Evolutionary conservation across 2,888 invertebrate species (phyloP), one percentile per base, ranked within the genome.

Genomic region (Pteria penguin): DNA sequence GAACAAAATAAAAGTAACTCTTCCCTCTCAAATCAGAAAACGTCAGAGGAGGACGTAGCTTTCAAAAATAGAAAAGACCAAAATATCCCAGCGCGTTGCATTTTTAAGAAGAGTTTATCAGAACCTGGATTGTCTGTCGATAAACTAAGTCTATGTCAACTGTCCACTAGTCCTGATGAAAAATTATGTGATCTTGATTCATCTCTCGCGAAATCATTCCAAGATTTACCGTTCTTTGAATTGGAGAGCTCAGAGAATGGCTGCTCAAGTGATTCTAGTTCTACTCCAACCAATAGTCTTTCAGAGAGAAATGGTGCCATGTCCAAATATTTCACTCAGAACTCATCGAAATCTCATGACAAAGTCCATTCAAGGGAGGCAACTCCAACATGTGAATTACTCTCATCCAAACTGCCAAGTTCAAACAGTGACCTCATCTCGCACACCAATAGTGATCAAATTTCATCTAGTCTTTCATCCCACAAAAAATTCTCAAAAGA

Each of bases 231-330:
- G 22, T 52, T 27, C 29, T 55, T 68, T 8, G 68, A 68, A 27
- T 8, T 18, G 18, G 60, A 60, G 60, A 26, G 27, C 24, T 45
- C 68, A 22, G 74, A 74, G 36, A 67, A 68, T 36, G 72, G 66
- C 29, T 55, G 52, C 5, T 76, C 76, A 4, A 68, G 63, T 33
- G 72, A 76, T 36, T 72, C 71, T 0, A 68, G 65, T 33, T 68
- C 74, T 3, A 76, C 76, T 3, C 76, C 76, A 14, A 76, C 76
- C 62, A 76, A 76, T 45, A 76, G 76, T 72, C 72, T 76, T 72
- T 67, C 72, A 62, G 72, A 76, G 31, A 32, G 27, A 22, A 70
- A 65, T 22, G 75, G 60, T 60, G 60, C 60, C 60, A 60, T 60
- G 60, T 24, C 60, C 4, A 60, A 60, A 26, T 60, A 60, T 18